Percentiles rank a stretch among this genome's conserved stretches.
Evolutionary conservation across 64 coral and sea anemone species (phyloP).

Genomic region (Porites lutea): DNA sequence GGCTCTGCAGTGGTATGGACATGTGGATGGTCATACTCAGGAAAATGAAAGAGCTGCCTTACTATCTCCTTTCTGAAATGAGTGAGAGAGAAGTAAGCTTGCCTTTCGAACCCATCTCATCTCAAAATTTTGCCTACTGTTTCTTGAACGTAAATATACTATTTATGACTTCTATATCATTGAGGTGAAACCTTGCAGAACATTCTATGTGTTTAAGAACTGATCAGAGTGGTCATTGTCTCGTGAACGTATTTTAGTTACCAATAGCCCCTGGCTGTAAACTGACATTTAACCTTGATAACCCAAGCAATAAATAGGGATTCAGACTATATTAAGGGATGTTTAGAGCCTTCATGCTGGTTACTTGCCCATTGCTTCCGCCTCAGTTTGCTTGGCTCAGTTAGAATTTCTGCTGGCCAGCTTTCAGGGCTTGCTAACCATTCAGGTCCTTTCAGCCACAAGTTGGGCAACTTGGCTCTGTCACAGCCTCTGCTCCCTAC

Average conservation of each 20-base stretch:
- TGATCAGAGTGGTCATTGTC: constrained; percentile 34
- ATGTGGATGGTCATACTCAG: constrained; percentile 65
- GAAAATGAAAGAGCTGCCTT: constrained; percentile 50
- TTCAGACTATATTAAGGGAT: too few species aligned
- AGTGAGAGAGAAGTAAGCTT: constrained; percentile 28
- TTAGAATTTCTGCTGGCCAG: not conserved
- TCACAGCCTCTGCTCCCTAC: not conserved
- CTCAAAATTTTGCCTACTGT: not conserved
- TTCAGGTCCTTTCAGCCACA: not conserved
- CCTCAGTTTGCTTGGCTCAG: constrained; percentile 8
- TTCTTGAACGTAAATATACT: constrained; percentile 33
- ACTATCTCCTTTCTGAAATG: constrained; percentile 65
- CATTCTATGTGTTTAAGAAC: constrained; percentile 28
- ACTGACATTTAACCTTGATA: too few species aligned
- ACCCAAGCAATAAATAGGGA: too few species aligned
- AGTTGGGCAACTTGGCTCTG: not conserved
- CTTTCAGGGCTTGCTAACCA: not conserved
- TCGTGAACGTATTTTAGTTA: constrained; percentile 24
- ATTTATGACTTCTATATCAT: constrained; percentile 48
- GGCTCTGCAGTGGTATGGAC: constrained; percentile 19
- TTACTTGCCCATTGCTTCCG: too few species aligned
- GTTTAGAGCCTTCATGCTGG: too few species aligned
- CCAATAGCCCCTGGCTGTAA: not conserved
- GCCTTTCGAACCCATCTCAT: not conserved
- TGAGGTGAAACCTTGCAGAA: not conserved